Conservation (phyloP, 2,888 invertebrate species). For the Leucozona laternaria region DNA sequence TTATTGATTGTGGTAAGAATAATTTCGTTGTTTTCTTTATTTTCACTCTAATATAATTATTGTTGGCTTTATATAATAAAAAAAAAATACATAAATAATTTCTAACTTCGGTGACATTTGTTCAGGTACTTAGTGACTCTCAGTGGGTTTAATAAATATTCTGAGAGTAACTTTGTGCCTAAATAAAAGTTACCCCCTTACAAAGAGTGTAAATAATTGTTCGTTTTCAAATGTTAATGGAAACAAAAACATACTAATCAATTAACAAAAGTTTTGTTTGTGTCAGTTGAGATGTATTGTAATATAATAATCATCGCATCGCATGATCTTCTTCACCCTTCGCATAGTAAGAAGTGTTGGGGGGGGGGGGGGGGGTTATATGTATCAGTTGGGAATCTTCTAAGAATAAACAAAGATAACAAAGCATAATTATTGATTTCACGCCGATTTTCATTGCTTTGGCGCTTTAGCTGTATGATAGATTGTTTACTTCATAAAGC, state of each 20-base stretch:
- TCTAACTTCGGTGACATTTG: conserved; percentile 80
- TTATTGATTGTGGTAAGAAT: conserved; percentile 83
- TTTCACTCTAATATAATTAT: background rate
- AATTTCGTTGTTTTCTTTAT: conserved; percentile 1
- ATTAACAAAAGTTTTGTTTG: conserved; percentile 7
- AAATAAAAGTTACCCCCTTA: conserved; percentile 77
- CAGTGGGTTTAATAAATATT: conserved; percentile 84
- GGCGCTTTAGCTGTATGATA: conserved; percentile 96
- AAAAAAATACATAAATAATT: background rate
- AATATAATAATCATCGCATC: conserved; percentile 6
- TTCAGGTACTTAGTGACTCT: conserved; percentile 96
- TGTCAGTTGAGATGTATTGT: conserved; percentile 2
- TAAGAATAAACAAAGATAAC: conserved; percentile 9
- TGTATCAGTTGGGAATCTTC: background rate
- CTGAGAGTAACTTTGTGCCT: conserved; percentile 84
- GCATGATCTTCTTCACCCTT: conserved; percentile 36
- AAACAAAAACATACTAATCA: conserved; percentile 23
- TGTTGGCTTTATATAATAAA: conserved; percentile 10
- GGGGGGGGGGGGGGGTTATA: background rate
- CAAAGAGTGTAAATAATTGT: conserved; percentile 16
- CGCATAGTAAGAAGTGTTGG: conserved; percentile 29
- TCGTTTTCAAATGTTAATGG: background rate
- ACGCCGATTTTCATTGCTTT: conserved; percentile 88
- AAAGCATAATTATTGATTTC: conserved; percentile 40
- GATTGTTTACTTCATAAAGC: conserved; percentile 92